Evolutionary conservation across 2,797 vertebrate genomes (phyloP), one percentile per base, ranked within the genome.

Genomic region (Sebastes diploproa): DNA sequence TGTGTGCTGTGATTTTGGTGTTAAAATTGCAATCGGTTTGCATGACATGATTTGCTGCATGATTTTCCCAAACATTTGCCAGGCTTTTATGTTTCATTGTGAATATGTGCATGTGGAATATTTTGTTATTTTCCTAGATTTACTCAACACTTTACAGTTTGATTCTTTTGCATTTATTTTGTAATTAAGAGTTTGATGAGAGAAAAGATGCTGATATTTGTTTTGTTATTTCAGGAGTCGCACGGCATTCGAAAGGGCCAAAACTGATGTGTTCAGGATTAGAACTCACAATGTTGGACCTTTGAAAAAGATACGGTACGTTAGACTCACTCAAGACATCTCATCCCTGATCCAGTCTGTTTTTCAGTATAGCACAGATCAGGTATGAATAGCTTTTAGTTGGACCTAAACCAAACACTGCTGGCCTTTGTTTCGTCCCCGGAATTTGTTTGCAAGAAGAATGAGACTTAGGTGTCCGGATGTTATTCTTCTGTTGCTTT

Each of bases 251-350:
- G 97, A 97, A 89, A 97, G 95, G 76, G 95, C 94, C 86, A 99
- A 98, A 83, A 97, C 97, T 0, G 98, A 99, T 1, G 97, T 99
- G 54, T 99, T 99, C 86, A 95, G 98, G 65, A 95, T 99, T 12
- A 97, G 97, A 95, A 99, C 98, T 80, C 97, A 99, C 90, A 99
- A 98, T 0, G 96, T 99, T 0, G 98, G 98, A 72, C 86, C 95
- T 66, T 83, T 99, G 80, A 97, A 96, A 94, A 99, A 99, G 92
- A 95, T 99, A 91, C 96, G 98, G 98, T 99, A 93, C 1, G 59
- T 22, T 14, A n/a, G 6, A 61, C 29, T 29, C 10, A 32, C 29
- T 29, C 10, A 38, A 29, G 2, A 74, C 27, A 65, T 61, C 54
- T 60, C 6, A n/a, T 58, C 22, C 6, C 16, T 27, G 1, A 29